Percentiles rank a stretch among this genome's conserved stretches.
Conservation (phyloP, 2,888 invertebrate species). For the Steinernema hermaphroditum region DNA sequence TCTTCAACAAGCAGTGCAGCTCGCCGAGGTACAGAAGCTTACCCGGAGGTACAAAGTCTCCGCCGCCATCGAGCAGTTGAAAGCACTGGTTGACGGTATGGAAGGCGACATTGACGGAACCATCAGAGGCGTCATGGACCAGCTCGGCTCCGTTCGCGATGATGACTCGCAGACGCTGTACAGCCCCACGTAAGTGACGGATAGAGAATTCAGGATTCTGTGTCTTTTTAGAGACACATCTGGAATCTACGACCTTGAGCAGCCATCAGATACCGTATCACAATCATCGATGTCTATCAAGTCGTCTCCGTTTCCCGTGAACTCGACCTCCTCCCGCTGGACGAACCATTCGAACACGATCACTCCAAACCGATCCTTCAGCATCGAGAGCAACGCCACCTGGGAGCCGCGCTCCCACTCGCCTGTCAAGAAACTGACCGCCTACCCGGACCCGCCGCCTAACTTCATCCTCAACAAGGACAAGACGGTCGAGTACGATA, state of each 20-base stretch:
- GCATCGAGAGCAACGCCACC: constrained; percentile 47
- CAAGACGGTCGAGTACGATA: constrained; percentile 51
- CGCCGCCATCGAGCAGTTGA: constrained; percentile 62
- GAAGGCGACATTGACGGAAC: constrained; percentile 32
- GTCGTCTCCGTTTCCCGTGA: constrained; percentile 44
- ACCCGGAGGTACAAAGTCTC: constrained; percentile 65
- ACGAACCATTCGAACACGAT: constrained; percentile 29
- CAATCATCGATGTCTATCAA: constrained; percentile 59
- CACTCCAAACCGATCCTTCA: constrained; percentile 42
- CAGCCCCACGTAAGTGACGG: constrained; percentile 38
- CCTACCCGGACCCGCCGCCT: constrained; percentile 61
- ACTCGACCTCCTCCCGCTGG: constrained; percentile 8
- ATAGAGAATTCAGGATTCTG: not conserved
- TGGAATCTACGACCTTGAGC: constrained; percentile 39
- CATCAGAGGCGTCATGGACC: constrained; percentile 52
- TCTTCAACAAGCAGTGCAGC: constrained; percentile 62
- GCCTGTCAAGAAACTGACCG: constrained; percentile 42
- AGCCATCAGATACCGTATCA: constrained; percentile 57
- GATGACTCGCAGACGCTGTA: constrained; percentile 50
- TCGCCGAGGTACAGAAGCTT: constrained; percentile 63
- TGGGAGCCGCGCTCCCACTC: constrained; percentile 47
- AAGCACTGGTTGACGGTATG: constrained; percentile 31
- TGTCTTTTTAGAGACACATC: constrained; percentile 36
- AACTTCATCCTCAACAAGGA: constrained; percentile 53
- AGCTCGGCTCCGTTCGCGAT: constrained; percentile 55